Evolutionary conservation across 2,797 vertebrate genomes (phyloP), one percentile per base, ranked within the genome.

Genomic region (Enteromius paludinosus): DNA sequence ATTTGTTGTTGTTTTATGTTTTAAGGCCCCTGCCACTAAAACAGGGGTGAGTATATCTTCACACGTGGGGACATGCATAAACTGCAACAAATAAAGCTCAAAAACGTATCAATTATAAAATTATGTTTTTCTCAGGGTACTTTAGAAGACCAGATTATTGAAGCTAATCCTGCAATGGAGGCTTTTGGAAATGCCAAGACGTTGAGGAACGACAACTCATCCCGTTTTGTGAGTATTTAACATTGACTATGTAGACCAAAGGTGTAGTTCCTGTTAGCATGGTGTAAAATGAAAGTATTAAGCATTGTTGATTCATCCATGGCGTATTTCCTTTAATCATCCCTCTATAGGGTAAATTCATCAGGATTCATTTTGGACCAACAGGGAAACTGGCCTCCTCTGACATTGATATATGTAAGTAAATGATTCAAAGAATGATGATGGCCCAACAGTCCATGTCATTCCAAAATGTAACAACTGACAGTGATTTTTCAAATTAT

Each of bases 81-180:
- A 72, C 11, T 15, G 41, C 6, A 78, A 68, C 25, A 59, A 84
- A 61, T 69, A 18, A 25, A 75, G 30, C 23, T 52, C 2, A 52
- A 17, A 28, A 64, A 25, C 12, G 3, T 5, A 64, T 65, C 2
- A 38, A 23, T 76, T 69, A 43, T 20, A 59, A 66, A 45, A 74
- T 66, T 11, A 25, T 20, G 72, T 33, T 15, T 33, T 15, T 69
- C 30, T 3, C 72, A 99, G 97, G 97, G 97, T 47, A 98, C 96
- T 72, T 94, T 98, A 1, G 97, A 99, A 91, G 97, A 99, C 93
- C 97, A 98, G 91, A 96, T 99, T 89, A 97, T 98, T 2, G 97
- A 99, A 93, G 97, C 97, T 0, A 99, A 99, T 90, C 97, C 97
- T 0, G 97, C 97, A 87, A 97, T 98, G 96, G 97, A 98, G 88